These are phyloP conservation scores for Vulpes vulpes DNA, from an alignment of 2,113 vertebrate genomes.

Conservation along the genomic window DNA sequence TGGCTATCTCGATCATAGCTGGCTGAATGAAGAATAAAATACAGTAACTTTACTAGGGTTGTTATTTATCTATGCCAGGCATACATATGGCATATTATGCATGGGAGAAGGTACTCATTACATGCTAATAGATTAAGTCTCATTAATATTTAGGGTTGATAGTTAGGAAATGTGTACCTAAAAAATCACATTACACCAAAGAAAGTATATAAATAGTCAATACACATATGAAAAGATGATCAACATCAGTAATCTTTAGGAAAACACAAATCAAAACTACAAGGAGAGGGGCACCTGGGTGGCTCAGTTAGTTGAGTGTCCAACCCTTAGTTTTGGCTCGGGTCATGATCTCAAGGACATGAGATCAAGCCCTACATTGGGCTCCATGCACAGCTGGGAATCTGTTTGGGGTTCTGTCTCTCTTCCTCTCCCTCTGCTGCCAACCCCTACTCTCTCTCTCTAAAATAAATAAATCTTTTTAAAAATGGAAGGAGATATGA, in stretches of 20 bases:
- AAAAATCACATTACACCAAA: conserved; percentile 1
- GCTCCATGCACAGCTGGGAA: neutral
- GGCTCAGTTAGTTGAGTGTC: neutral
- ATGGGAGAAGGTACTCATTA: neutral
- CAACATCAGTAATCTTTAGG: neutral
- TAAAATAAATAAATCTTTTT: neutral
- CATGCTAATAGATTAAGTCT: neutral
- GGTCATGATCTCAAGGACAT: neutral
- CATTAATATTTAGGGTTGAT: neutral
- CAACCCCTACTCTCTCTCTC: neutral
- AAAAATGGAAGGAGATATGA: neutral
- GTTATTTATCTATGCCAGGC: neutral
- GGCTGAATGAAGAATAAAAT: neutral
- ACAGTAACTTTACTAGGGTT: neutral
- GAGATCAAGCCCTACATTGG: neutral
- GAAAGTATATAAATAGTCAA: neutral
- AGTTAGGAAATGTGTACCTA: conserved; percentile 18
- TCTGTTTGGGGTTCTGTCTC: neutral
- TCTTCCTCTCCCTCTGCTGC: neutral
- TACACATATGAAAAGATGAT: neutral
- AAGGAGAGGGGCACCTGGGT: neutral
- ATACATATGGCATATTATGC: neutral
- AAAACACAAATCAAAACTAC: conserved; percentile 5
- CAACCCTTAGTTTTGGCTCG: neutral
- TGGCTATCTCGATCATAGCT: neutral